These are phyloP conservation scores for Chaitophorus viminalis DNA, from an alignment of 2,888 invertebrate genomes.

Conservation along the genomic window DNA sequence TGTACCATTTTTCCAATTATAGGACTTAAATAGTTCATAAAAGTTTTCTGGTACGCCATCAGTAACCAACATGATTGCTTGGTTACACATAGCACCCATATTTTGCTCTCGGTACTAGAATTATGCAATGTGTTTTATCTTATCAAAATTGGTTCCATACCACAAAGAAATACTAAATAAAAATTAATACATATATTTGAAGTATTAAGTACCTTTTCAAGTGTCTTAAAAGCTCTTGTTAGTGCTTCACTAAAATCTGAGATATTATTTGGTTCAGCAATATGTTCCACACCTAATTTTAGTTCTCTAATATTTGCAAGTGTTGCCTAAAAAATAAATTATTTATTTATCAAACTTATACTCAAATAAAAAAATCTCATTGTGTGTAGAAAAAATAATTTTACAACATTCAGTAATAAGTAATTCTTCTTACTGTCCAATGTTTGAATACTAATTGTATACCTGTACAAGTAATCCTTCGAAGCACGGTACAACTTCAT, in stretches of 20 bases:
- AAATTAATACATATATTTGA: not conserved
- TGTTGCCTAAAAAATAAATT: constrained; percentile 75
- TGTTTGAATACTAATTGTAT: constrained; percentile 63
- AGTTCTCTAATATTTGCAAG: constrained; percentile 84
- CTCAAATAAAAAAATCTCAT: not conserved
- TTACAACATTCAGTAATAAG: not conserved
- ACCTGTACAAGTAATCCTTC: constrained; percentile 80
- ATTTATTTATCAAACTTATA: not conserved
- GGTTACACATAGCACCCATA: constrained; percentile 78
- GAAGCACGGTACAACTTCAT: constrained; percentile 86
- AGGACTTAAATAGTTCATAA: constrained; percentile 83
- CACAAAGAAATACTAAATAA: not conserved
- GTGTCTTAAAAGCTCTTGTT: constrained; percentile 87
- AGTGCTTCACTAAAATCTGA: constrained; percentile 94
- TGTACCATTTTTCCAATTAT: constrained; percentile 77
- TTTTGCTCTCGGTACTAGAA: constrained; percentile 70
- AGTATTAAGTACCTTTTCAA: constrained; percentile 68
- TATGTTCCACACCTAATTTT: constrained; percentile 80
- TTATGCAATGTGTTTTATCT: constrained; percentile 35
- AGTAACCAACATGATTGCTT: constrained; percentile 95
- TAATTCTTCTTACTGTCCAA: not conserved
- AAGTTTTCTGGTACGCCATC: constrained; percentile 92
- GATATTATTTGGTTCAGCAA: constrained; percentile 82
- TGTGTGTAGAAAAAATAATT: not conserved
- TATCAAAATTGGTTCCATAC: not conserved